These are phyloP conservation scores for Colinus virginianus DNA, from an alignment of 2,113 vertebrate species.

Conservation along the genomic window DNA sequence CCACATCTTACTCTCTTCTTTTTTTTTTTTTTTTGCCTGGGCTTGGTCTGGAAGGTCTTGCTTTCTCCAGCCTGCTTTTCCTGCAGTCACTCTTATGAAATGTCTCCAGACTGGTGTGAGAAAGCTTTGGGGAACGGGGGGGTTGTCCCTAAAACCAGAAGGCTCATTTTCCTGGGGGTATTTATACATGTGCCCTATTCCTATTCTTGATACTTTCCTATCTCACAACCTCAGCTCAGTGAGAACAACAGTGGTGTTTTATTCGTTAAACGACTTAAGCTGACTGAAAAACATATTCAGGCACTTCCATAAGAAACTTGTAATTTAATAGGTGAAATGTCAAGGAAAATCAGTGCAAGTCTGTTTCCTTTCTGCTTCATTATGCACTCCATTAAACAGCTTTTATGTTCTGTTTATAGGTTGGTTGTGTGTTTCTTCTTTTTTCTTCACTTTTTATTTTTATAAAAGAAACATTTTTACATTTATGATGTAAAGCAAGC, in stretches of 20 bases:
- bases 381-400: conserved; percentile 76
- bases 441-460: conserved; percentile 28
- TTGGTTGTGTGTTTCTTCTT: conserved; percentile 55
- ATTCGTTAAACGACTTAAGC: conserved; percentile 72
- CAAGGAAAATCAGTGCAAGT: conserved; percentile 74
- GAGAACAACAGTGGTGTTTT: conserved; percentile 75
- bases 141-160: not conserved
- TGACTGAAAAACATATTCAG: conserved; percentile 55
- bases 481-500: conserved; percentile 66
- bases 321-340: conserved; percentile 85
- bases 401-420: conserved; percentile 84
- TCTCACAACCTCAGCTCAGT: conserved; percentile 29
- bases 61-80: not conserved
- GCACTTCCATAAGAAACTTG: conserved; percentile 77
- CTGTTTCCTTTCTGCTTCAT: conserved; percentile 76
- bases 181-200: not conserved
- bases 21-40: not conserved
- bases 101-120: not conserved
- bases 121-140: not conserved
- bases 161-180: not conserved
- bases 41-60: not conserved
- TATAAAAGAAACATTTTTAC: conserved; percentile 63
- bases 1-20: not conserved
- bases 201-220: not conserved
- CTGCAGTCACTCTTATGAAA: not conserved